Percentiles rank a stretch among this genome's conserved stretches.
Conservation (phyloP, 2,797 vertebrate species). For the Hapalemur alaotrensis region DNA sequence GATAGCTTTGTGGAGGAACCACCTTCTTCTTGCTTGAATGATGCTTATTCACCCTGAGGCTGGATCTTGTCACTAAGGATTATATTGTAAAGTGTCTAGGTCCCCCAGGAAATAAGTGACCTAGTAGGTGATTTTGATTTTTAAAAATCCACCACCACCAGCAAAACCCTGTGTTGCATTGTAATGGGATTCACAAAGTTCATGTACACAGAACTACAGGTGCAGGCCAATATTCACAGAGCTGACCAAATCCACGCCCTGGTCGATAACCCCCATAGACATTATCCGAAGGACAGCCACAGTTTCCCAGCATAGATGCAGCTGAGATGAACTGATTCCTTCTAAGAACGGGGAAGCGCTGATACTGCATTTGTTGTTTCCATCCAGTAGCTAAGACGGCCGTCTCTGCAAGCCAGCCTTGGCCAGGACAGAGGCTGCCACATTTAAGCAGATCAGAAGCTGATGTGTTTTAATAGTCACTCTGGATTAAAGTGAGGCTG, state of each 20-base stretch:
- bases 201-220: not conserved
- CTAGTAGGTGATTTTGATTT: not conserved
- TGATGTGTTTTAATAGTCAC: not conserved
- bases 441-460: not conserved
- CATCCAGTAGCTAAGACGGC: not conserved
- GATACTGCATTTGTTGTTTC: not conserved
- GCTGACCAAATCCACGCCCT: not conserved
- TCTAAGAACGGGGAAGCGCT: not conserved
- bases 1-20: not conserved
- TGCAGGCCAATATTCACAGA: not conserved
- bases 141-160: not conserved
- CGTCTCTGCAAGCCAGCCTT: not conserved
- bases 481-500: not conserved
- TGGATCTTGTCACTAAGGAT: not conserved
- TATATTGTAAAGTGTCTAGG: not conserved
- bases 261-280: accelerated
- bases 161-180: not conserved
- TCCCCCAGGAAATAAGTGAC: not conserved
- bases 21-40: slow-evolving; percentile 51
- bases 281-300: not conserved
- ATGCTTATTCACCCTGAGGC: not conserved
- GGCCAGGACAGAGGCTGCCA: not conserved
- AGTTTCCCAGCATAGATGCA: not conserved
- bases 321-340: not conserved
- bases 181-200: not conserved